Evolutionary conservation across 2,797 vertebrate species (phyloP).

Genomic region (Manis javanica): DNA sequence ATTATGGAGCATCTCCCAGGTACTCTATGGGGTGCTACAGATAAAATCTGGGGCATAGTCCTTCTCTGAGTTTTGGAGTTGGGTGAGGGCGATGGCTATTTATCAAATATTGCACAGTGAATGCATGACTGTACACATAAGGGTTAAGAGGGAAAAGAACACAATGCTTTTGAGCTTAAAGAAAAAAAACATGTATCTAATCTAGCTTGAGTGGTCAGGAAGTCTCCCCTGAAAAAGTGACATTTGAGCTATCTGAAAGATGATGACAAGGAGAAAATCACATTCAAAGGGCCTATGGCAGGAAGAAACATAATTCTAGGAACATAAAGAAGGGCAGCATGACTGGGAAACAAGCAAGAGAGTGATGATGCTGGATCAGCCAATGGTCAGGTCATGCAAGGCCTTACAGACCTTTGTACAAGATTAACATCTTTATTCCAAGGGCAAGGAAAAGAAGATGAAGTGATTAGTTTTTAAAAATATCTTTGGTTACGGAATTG

Average conservation of each 20-base stretch:
- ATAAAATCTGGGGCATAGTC: background rate
- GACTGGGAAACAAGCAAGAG: background rate
- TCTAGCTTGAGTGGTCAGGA: background rate
- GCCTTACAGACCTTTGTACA: background rate
- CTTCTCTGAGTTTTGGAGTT: background rate
- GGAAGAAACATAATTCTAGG: conserved; percentile 20
- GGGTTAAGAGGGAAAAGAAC: background rate
- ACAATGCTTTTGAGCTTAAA: background rate
- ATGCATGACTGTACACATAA: background rate
- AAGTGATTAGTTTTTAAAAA: background rate
- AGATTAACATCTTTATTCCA: background rate
- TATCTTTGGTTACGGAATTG: background rate
- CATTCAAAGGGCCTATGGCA: background rate
- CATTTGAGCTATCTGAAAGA: background rate
- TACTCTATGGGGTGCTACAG: background rate
- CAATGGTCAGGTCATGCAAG: background rate
- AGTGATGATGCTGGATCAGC: background rate
- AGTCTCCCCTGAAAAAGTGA: background rate
- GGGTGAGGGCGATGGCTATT: background rate
- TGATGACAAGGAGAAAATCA: background rate
- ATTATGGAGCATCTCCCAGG: background rate
- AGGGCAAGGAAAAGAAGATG: background rate
- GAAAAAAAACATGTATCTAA: background rate
- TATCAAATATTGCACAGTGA: background rate
- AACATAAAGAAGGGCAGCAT: background rate